Evolutionary conservation across 2,797 vertebrate species (phyloP).

Genomic region (Meriones psammophilus): DNA sequence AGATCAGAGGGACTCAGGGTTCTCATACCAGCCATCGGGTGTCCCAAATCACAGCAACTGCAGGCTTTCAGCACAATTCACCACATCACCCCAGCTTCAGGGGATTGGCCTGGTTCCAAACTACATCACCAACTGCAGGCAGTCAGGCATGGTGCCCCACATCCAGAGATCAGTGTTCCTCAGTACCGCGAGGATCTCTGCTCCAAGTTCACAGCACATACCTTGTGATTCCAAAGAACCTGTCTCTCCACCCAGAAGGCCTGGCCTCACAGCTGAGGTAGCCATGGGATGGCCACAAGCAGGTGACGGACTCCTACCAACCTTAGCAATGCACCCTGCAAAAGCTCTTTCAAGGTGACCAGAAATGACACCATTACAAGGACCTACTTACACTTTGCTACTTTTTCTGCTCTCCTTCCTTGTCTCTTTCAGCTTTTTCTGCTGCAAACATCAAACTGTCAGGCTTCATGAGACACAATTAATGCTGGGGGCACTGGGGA

Average conservation of each 20-base stretch:
- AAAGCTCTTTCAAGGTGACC: neutral
- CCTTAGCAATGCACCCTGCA: neutral
- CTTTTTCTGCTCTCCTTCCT: neutral
- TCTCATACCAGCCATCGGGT: fast-evolving
- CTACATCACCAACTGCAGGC: neutral
- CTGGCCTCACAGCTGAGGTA: neutral
- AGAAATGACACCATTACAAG: neutral
- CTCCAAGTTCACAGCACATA: neutral
- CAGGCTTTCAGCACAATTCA: too few species aligned
- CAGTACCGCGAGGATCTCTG: fast-evolving
- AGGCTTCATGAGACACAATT: slow-evolving; percentile 60
- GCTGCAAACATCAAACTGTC: slow-evolving; percentile 6
- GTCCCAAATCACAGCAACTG: neutral
- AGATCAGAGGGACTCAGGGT: neutral
- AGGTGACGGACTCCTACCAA: fast-evolving
- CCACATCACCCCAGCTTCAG: neutral
- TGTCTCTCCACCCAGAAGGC: too few species aligned
- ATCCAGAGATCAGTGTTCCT: neutral
- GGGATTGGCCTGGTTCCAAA: neutral
- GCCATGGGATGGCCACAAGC: neutral
- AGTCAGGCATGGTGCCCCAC: neutral
- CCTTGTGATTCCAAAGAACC: neutral
- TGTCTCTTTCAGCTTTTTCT: neutral
- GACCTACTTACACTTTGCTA: too few species aligned
- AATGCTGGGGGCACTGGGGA: slow-evolving; percentile 41